Evolutionary conservation across 2,113 vertebrate species (phyloP).

Genomic region (Phalacrocorax pelagicus): DNA sequence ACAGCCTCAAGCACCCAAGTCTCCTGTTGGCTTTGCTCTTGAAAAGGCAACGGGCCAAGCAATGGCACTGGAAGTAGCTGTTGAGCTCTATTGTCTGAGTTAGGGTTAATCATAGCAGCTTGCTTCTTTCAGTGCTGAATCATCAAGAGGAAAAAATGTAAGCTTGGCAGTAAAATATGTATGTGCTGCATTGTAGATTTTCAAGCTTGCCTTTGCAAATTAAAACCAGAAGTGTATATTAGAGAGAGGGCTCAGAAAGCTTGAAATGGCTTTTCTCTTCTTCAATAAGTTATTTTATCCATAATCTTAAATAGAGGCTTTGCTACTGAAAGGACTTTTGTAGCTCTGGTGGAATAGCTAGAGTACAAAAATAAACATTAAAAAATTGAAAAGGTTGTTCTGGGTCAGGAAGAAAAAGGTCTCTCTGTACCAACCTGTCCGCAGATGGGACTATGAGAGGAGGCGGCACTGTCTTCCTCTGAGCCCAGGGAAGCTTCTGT

Average conservation of each 20-base stretch:
- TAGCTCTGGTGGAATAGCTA: neutral
- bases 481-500: neutral
- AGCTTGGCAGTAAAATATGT: conserved; percentile 66
- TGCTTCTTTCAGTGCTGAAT: conserved; percentile 51
- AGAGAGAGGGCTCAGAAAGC: conserved; percentile 22
- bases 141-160: conserved; percentile 63
- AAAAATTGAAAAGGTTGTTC: conserved; percentile 22
- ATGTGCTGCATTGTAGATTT: conserved; percentile 64
- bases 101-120: conserved; percentile 60
- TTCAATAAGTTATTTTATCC: conserved; percentile 44
- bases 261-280: conserved; percentile 47
- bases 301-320: conserved; percentile 24
- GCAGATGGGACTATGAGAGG: neutral
- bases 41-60: neutral
- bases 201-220: conserved; percentile 56
- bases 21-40: neutral
- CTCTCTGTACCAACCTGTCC: neutral
- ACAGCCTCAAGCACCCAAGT: neutral
- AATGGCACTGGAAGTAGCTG: neutral
- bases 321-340: conserved; percentile 29
- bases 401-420: conserved; percentile 22
- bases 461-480: neutral
- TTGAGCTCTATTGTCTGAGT: neutral
- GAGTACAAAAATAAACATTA: conserved; percentile 29
- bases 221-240: conserved; percentile 32